Base-by-base conservation (phyloP, 2,797 vertebrate species). In the Eospalax fontanierii region DNA sequence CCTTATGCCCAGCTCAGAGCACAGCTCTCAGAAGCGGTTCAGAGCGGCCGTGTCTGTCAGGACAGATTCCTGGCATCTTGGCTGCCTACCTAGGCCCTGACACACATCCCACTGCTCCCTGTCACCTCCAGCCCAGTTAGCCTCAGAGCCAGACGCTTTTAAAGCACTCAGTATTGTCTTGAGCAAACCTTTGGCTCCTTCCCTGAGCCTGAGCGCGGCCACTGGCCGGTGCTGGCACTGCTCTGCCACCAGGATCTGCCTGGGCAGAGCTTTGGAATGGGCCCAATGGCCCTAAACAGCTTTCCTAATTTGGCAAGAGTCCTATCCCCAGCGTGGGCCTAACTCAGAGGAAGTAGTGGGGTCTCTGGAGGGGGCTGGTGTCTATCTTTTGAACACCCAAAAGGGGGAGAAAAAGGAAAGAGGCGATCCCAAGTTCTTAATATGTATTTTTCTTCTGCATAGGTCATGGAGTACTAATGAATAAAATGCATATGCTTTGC, bases 261-360 rank as follows among this genome's bases (percentile, higher is more conserved):
- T 73, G 79, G 87, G 82, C 75, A 95, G 89, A 66, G 75, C 16
- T 1, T 10, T 28, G n/a, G 82, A 85, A 35, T 43, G 61, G 40
- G 33, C 66, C 54, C 24, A 43, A 85, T 6, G 79, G 40, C 46
- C 71, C 43, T 33, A 57, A 54, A 71, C 28, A 28, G 33, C 35
- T 91, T 79, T 83, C 80, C 93, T 95, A 89, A 95, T 90, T 92
- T 91, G 87, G 83, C 68, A 54, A 93, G 70, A 63, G 5, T 57
- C 35, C 59, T 46, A n/a, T 38, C 93, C 78, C 33, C 38, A 68
- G 89, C 68, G 80, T 92, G 84, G 40, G 33, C 57, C 85, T 66
- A 66, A 85, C 68, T 46, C 19, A n/a, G 46, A 22, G 30, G 59
- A 93, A 76, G 87, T 85, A 87, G 40, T n/a, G 54, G 70, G 78